Conservation (phyloP, 1,140 invertebrate species). For the Pogonognathellus flavescens region DNA sequence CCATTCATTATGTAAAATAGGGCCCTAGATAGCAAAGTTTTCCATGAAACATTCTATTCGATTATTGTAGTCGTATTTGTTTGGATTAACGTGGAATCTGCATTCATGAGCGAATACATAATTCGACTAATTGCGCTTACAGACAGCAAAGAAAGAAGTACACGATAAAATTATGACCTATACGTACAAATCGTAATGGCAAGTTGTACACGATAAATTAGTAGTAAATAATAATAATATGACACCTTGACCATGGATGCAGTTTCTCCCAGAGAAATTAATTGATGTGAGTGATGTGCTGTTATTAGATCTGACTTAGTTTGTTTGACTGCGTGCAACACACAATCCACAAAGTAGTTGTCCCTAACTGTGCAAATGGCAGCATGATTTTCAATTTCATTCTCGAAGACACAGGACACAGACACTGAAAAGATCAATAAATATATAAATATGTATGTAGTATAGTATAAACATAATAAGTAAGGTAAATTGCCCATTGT, state of each 20-base stretch:
- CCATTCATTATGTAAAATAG: too few species aligned
- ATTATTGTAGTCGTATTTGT: conserved; percentile 12
- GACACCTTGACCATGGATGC: conserved; percentile 39
- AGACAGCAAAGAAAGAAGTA: neutral
- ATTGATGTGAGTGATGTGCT: conserved; percentile 22
- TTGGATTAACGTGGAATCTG: conserved; percentile 4
- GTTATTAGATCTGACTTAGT: neutral
- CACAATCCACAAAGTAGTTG: too few species aligned
- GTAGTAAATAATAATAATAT: conserved; percentile 10
- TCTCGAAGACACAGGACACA: too few species aligned
- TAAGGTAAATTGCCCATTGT: neutral
- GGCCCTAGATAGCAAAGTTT: neutral
- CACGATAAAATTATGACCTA: neutral
- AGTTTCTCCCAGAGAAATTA: conserved; percentile 22
- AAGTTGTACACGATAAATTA: conserved; percentile 32
- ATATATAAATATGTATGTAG: neutral
- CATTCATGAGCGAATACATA: conserved; percentile 5
- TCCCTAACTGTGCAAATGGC: too few species aligned
- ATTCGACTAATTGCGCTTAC: conserved; percentile 22
- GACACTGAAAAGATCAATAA: neutral
- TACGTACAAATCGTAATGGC: neutral
- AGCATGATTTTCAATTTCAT: too few species aligned
- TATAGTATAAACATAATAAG: neutral
- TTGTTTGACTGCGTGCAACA: neutral
- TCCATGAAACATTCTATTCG: neutral